Percentiles rank a stretch among this genome's conserved stretches.
Conservation (phyloP, 2,113 vertebrate species). For the Caranx melampygus region DNA sequence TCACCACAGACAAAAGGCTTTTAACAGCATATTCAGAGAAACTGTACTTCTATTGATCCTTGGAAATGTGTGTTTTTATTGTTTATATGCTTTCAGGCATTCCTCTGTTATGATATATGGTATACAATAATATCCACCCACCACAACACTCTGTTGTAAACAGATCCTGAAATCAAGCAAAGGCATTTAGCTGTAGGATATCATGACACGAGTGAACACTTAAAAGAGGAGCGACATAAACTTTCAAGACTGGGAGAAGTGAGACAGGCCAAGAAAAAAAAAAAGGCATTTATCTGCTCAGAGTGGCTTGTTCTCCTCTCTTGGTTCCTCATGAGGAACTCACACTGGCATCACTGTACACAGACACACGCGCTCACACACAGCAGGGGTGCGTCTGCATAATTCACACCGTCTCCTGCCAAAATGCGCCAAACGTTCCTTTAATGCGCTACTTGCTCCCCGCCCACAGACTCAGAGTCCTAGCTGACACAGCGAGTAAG, state of each 20-base stretch:
- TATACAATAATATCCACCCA: not conserved
- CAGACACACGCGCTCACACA: conserved; percentile 37
- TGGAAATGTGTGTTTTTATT: not conserved
- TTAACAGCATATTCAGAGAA: conserved; percentile 3
- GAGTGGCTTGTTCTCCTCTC: conserved; percentile 44
- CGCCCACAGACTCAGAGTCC: conserved; percentile 65
- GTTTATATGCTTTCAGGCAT: not conserved
- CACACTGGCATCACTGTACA: conserved; percentile 43
- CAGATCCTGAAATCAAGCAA: conserved; percentile 1
- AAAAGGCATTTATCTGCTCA: conserved; percentile 18
- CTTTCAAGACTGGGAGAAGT: not conserved
- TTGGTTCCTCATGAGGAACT: conserved; percentile 28
- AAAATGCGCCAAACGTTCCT: conserved; percentile 73
- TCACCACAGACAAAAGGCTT: conserved; percentile 8
- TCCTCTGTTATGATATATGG: not conserved
- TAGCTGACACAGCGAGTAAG: conserved; percentile 77
- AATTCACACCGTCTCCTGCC: conserved; percentile 75
- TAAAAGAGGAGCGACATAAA: not conserved
- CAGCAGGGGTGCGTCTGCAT: conserved; percentile 73
- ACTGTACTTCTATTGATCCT: not conserved
- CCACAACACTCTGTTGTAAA: not conserved
- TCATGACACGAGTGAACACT: not conserved
- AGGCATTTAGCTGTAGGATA: not conserved
- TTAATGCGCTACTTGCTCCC: conserved; percentile 69
- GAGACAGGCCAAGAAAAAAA: not conserved